These are phyloP conservation scores for Hippocampus abdominalis DNA, from an alignment of 2,113 vertebrate genomes.

Conservation along the genomic window DNA sequence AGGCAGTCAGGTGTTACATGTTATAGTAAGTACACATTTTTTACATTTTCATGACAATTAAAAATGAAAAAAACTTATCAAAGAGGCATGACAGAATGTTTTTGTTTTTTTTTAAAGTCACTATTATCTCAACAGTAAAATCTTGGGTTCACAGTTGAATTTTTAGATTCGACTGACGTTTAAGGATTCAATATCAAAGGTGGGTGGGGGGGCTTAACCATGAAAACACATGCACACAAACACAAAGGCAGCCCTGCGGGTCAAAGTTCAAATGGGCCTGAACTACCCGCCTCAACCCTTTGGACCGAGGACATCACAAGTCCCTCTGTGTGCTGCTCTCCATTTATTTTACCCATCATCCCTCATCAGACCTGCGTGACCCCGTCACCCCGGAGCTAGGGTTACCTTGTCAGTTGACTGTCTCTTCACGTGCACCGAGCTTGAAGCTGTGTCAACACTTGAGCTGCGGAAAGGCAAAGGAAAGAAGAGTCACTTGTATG, in stretches of 20 bases:
- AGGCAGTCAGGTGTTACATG: neutral
- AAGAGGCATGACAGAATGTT: too few relatives aligned
- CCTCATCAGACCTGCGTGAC: conserved; percentile 62
- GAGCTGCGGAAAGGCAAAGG: conserved; percentile 22
- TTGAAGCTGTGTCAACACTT: conserved; percentile 61
- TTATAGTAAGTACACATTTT: neutral
- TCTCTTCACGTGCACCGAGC: conserved; percentile 56
- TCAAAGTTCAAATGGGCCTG: conserved; percentile 60
- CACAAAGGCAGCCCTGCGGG: conserved; percentile 32
- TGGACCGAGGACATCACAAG: conserved; percentile 61
- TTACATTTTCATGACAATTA: too few relatives aligned
- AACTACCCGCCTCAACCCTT: conserved; percentile 51
- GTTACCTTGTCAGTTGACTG: conserved; percentile 69
- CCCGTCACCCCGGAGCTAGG: conserved; percentile 64
- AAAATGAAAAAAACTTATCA: too few relatives aligned
- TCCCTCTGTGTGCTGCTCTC: conserved; percentile 54
- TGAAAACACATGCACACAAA: conserved; percentile 38
- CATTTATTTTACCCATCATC: conserved; percentile 71
- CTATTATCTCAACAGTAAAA: neutral
- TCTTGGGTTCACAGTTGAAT: neutral
- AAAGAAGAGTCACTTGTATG: neutral
- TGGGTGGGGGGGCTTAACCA: conserved; percentile 31
- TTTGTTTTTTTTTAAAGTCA: too few relatives aligned
- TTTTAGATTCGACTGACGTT: conserved; percentile 8
- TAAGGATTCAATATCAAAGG: conserved; percentile 11